Evolutionary conservation across 92 coral and sea anemone species (phyloP).

Genomic region (Metridium senile): DNA sequence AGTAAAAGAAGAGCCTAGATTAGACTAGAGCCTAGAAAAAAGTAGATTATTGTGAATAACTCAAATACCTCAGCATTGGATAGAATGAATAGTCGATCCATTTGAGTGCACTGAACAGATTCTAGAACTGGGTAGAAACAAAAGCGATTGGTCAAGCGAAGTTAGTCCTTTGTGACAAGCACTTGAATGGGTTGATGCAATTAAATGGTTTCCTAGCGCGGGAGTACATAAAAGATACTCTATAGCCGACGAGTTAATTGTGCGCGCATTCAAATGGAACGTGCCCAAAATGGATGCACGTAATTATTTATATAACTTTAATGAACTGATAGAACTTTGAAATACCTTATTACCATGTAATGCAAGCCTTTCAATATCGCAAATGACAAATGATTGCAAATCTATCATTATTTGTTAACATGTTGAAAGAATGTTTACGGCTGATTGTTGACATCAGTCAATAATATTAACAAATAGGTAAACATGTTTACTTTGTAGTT

Average conservation of each 20-base stretch:
- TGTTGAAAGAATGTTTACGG: not conserved
- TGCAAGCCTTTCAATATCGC: not conserved
- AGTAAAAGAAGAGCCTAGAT: no score
- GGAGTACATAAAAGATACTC: conserved; percentile 19
- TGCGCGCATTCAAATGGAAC: conserved; percentile 21
- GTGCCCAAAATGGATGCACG: not conserved
- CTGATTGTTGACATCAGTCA: not conserved
- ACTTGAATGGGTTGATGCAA: conserved; percentile 14
- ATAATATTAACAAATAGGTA: not conserved
- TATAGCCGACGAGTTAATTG: conserved; percentile 25
- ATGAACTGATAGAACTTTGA: not conserved
- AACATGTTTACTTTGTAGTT: not conserved
- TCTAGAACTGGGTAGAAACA: not conserved
- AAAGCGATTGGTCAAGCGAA: conserved; percentile 7
- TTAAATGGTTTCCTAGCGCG: conserved; percentile 26
- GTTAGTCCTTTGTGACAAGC: conserved; percentile 1
- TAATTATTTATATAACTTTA: not conserved
- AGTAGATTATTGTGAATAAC: not conserved
- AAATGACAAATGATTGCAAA: no score
- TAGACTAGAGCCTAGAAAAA: no score
- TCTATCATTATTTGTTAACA: no score
- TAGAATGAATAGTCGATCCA: not conserved
- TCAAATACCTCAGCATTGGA: not conserved
- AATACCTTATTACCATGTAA: not conserved
- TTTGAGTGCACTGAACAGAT: not conserved